Conservation (phyloP, 2,797 vertebrate species). For the Smutsia gigantea region DNA sequence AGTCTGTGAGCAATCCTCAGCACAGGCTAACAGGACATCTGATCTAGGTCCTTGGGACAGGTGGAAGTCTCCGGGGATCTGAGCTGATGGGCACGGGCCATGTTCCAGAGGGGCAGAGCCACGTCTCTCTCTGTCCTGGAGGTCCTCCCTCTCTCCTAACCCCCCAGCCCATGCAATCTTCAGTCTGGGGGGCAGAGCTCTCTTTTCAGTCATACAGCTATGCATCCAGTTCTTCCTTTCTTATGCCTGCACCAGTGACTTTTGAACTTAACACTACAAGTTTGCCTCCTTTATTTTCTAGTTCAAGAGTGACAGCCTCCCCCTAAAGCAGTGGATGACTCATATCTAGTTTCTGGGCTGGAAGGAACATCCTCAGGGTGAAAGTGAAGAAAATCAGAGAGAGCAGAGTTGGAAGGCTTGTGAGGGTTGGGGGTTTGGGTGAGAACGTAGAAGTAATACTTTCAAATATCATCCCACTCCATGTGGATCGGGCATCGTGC, state of each 20-base stretch:
- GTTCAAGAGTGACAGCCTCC: not conserved
- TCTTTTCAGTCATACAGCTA: not conserved
- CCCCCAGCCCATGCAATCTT: not conserved
- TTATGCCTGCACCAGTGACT: not conserved
- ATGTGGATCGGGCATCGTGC: not conserved
- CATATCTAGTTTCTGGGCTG: not conserved
- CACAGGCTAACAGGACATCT: not conserved
- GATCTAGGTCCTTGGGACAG: not conserved
- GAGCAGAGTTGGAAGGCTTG: not conserved
- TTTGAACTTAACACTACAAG: slow-evolving; percentile 38
- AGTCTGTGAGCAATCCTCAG: not conserved
- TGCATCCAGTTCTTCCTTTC: not conserved
- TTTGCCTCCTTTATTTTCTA: slow-evolving; percentile 21
- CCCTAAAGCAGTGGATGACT: not conserved
- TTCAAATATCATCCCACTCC: not conserved
- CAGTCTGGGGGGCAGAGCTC: not conserved
- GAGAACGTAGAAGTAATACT: not conserved
- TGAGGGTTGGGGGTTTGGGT: not conserved
- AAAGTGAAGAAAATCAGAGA: not conserved
- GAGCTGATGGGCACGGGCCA: not conserved
- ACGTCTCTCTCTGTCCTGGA: not conserved
- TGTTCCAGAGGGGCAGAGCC: not conserved
- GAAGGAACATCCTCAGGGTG: not conserved
- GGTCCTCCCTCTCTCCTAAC: not conserved
- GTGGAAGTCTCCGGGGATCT: not conserved